Evolutionary conservation across 2,797 vertebrate species (phyloP), one percentile per base, ranked within the genome.

Genomic region (Chlorospingus flavigularis): DNA sequence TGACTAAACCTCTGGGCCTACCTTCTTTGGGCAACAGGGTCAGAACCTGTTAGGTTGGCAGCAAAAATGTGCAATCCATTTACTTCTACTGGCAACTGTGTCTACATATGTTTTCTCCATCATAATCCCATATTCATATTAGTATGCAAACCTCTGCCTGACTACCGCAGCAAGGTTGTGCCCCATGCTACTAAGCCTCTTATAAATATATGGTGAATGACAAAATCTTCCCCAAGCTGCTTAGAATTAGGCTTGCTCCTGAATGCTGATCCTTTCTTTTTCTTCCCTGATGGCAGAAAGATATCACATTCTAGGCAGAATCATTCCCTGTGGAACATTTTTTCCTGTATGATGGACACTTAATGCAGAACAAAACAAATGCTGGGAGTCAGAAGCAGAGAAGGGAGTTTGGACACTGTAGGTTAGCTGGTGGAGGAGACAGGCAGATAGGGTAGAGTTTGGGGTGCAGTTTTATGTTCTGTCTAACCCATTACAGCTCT

Each of bases 371-470:
- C 35, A n/a, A 83, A 50, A 5, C 43, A 65, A 76, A 48, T 53
- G 18, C 26, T 4, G 2, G 28, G n/a, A 2, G 2, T 40, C 0
- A 0, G 70, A 47, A 53, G 24, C 28, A 37, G 33, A 19, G 47
- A 62, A 75, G 24, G 51, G 47, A 70, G 50, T 10, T 35, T 77
- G 61, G 37, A 26, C 9, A 1, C 39, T 24, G 9, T 4, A 20
- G 30, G 20, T 19, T 48, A 37, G 35, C 8, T 77, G 48, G 21
- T 67, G 67, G 48, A 66, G 48, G 45, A 74, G 23, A 21, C 50
- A 79, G 51, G 24, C 18, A 73, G 24, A n/a, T 5, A 31, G 17
- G 26, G 23, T 26, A 25, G 4, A 40, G 26, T 65, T 53, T 84
- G 35, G 42, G 79, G 58, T n/a, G 15, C 40, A 15, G 11, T 54